These are phyloP conservation scores for Metopolophium dirhodum DNA, from an alignment of 1,140 invertebrate species.

Conservation along the genomic window DNA sequence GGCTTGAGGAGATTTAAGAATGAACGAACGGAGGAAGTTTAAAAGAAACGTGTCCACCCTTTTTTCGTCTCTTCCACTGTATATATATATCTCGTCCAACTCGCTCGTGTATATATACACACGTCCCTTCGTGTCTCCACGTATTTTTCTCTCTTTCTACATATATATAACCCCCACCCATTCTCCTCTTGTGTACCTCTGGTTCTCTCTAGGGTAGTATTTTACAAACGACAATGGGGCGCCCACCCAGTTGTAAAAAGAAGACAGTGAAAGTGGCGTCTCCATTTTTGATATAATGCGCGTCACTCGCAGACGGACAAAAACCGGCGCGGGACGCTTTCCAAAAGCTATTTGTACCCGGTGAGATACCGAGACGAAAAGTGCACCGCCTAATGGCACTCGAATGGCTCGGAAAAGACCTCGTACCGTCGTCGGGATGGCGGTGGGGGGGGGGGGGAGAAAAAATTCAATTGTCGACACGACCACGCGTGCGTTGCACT, in stretches of 20 bases:
- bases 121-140: background rate
- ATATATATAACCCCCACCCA: too few species aligned
- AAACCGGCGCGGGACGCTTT: constrained; percentile 18
- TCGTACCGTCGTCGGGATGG: background rate
- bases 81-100: background rate
- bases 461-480: background rate
- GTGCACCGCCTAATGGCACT: constrained; percentile 43
- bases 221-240: constrained; percentile 40
- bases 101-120: background rate
- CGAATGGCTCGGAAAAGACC: background rate
- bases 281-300: constrained; percentile 28
- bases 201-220: background rate
- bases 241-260: constrained; percentile 24
- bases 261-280: constrained; percentile 23
- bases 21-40: background rate
- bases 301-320: constrained; percentile 37
- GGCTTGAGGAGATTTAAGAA: background rate
- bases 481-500: background rate
- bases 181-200: background rate
- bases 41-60: constrained; percentile 31
- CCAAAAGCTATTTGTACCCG: constrained; percentile 50
- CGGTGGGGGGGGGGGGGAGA: too few species aligned
- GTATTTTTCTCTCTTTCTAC: background rate
- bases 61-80: background rate
- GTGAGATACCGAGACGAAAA: background rate